Conservation (phyloP, 2,797 vertebrate species). For the Acridotheres tristis region DNA sequence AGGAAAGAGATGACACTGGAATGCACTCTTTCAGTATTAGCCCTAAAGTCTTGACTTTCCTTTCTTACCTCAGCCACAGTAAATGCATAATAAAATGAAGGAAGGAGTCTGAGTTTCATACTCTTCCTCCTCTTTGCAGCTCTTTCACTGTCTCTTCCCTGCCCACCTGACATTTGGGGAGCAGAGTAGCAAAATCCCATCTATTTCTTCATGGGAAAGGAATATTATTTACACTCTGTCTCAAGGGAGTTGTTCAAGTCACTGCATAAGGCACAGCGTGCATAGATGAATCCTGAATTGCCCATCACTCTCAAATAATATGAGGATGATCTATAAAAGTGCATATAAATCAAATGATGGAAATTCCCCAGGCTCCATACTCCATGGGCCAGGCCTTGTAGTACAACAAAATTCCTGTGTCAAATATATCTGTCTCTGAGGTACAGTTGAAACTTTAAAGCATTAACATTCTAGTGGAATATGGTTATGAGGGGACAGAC, state of each 20-base stretch:
- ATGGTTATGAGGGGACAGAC: slow-evolving; percentile 1
- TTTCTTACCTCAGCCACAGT: not conserved
- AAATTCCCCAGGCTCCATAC: slow-evolving; percentile 11
- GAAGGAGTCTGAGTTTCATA: not conserved
- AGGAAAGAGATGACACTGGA: not conserved
- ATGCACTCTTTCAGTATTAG: not conserved
- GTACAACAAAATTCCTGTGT: slow-evolving; percentile 27
- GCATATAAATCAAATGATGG: slow-evolving; percentile 13
- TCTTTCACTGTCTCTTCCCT: not conserved
- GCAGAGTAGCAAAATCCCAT: not conserved
- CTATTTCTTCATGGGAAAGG: not conserved
- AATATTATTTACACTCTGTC: slow-evolving; percentile 39
- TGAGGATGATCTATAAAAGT: slow-evolving; percentile 45
- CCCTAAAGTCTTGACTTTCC: not conserved
- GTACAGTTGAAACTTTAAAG: slow-evolving; percentile 34
- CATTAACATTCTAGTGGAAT: slow-evolving; percentile 41
- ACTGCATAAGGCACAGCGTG: not conserved
- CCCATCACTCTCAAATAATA: slow-evolving; percentile 41
- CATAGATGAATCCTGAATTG: slow-evolving; percentile 51
- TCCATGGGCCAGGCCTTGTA: slow-evolving; percentile 10
- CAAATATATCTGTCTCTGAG: slow-evolving; percentile 14
- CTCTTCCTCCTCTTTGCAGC: not conserved
- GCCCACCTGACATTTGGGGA: not conserved
- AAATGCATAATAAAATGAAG: not conserved
- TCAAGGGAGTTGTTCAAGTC: slow-evolving; percentile 27